A percentile compares a stretch with the other conserved stretches of the same genome.
phyloP scores from a whole-genome alignment of 2,113 vertebrate species.

The Cranoglanis bouderius region DNA sequence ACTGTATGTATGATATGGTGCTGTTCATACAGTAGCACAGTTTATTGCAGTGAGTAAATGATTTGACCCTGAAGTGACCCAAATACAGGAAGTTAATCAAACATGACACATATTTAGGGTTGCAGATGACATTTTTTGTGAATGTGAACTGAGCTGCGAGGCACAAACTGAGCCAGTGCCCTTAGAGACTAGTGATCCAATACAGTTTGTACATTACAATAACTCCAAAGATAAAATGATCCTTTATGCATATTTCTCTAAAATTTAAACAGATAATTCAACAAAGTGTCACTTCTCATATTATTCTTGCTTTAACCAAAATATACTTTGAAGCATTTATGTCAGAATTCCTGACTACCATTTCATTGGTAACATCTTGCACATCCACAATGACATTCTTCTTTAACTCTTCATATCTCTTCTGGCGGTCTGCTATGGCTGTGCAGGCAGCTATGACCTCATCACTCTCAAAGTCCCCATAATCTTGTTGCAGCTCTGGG shows the following conservation, averaged over 20 bases:
- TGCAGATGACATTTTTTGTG: background rate
- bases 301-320: constrained; percentile 83
- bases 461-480: constrained; percentile 94
- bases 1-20: too few species aligned
- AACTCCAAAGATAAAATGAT: background rate
- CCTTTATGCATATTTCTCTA: background rate
- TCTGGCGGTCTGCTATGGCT: constrained; percentile 88
- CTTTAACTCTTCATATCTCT: constrained; percentile 73
- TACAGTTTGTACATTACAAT: background rate
- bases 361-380: constrained; percentile 77
- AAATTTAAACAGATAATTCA: background rate
- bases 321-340: constrained; percentile 62
- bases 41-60: background rate
- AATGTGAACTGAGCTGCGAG: too few species aligned
- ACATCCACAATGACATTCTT: constrained; percentile 77
- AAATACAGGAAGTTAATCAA: background rate
- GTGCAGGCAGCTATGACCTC: constrained; percentile 91
- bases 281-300: constrained; percentile 49
- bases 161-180: too few species aligned
- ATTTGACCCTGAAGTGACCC: background rate
- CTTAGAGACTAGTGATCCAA: too few species aligned
- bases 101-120: background rate
- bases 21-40: too few species aligned
- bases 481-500: constrained; percentile 85
- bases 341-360: constrained; percentile 65